A percentile compares a stretch with the other conserved stretches of the same genome.
phyloP scores from a whole-genome alignment of 1,140 invertebrate genomes.

The Dreissena rostriformis region DNA sequence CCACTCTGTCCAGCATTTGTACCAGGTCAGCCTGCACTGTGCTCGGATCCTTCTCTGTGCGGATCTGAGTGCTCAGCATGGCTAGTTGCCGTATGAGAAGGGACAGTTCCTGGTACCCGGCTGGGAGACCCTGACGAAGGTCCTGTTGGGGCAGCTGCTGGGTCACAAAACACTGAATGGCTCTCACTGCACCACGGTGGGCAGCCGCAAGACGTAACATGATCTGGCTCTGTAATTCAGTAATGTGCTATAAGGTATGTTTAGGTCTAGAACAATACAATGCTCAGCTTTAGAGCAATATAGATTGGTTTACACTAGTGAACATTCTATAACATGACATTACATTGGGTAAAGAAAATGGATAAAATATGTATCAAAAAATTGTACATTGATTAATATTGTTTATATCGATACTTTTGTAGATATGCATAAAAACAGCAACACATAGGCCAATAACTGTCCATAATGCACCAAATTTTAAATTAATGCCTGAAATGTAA shows the following conservation, averaged over 20 bases:
- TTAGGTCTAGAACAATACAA: too few species aligned
- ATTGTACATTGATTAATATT: too few species aligned
- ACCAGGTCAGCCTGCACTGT: slow-evolving; percentile 63
- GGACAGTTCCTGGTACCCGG: slow-evolving; percentile 71
- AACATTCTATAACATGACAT: too few species aligned
- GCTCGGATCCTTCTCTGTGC: slow-evolving; percentile 50
- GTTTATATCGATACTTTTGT: too few species aligned
- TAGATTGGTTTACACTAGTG: too few species aligned
- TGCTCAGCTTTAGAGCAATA: too few species aligned
- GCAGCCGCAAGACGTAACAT: slow-evolving; percentile 65
- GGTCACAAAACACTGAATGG: slow-evolving; percentile 72
- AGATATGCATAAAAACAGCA: too few species aligned
- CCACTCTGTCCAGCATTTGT: slow-evolving; percentile 69
- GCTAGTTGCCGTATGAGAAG: slow-evolving; percentile 71
- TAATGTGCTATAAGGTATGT: neutral
- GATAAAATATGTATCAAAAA: too few species aligned
- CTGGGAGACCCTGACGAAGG: slow-evolving; percentile 68
- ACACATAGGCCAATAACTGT: too few species aligned
- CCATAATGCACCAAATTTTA: too few species aligned
- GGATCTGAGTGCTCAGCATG: slow-evolving; percentile 61
- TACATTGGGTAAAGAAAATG: too few species aligned
- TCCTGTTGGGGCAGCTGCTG: slow-evolving; percentile 71
- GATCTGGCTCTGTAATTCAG: slow-evolving; percentile 66
- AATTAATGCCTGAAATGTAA: too few species aligned
- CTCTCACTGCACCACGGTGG: slow-evolving; percentile 69